Percentiles rank a stretch among this genome's conserved stretches.
Evolutionary conservation across 1,140 invertebrate genomes (phyloP).

Genomic region (Panagrolaimus sp.): DNA sequence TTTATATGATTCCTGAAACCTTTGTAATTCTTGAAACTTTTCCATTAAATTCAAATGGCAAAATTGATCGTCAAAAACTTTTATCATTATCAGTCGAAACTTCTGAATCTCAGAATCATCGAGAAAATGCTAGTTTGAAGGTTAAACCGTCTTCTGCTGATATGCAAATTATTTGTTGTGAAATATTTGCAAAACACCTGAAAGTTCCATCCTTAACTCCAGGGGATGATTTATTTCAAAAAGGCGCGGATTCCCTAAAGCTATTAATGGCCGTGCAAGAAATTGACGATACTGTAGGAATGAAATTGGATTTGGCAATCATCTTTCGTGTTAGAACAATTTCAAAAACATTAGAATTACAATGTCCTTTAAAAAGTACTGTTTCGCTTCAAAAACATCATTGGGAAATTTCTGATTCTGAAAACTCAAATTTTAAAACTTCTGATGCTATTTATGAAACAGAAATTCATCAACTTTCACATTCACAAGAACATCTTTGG

Average conservation of each 20-base stretch:
- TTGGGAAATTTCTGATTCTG: too few relatives aligned
- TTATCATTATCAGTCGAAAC: neutral
- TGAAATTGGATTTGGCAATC: neutral
- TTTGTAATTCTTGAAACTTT: constrained; percentile 24
- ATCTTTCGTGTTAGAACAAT: neutral
- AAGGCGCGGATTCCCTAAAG: constrained; percentile 28
- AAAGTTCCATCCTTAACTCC: neutral
- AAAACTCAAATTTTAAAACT: too few relatives aligned
- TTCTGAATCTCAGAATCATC: neutral
- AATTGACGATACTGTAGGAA: constrained; percentile 12
- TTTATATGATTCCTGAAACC: constrained; percentile 23
- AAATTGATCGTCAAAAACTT: constrained; percentile 23
- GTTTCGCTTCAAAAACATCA: too few relatives aligned
- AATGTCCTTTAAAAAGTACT: too few relatives aligned
- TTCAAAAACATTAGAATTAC: neutral
- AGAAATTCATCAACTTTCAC: too few relatives aligned
- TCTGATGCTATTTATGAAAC: too few relatives aligned
- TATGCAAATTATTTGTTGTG: neutral
- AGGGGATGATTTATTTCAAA: constrained; percentile 23
- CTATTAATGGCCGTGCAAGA: constrained; percentile 22
- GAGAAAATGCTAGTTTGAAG: neutral
- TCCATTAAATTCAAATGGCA: constrained; percentile 34
- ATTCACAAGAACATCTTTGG: neutral
- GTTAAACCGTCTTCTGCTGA: neutral
- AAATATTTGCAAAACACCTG: neutral